These are phyloP conservation scores for Astyanax mexicanus DNA, from an alignment of 2,797 vertebrate species.

Conservation along the genomic window DNA sequence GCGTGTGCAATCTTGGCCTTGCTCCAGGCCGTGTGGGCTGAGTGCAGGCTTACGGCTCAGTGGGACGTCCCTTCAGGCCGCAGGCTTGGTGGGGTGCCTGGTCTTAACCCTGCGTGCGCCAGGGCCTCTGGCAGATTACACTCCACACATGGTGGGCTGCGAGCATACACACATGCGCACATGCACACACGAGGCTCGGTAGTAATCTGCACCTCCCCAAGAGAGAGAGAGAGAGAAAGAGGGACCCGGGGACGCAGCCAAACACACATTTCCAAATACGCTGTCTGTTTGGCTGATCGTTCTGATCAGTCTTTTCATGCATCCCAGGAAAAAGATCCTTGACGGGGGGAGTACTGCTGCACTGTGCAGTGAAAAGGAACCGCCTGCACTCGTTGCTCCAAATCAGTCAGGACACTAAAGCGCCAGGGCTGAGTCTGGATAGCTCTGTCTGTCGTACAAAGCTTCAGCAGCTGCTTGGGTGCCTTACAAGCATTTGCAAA, in stretches of 20 bases:
- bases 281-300: not conserved
- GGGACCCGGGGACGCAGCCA: not conserved
- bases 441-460: not conserved
- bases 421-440: not conserved
- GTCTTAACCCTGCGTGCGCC: conserved; percentile 77
- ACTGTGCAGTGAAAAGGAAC: not conserved
- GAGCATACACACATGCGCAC: conserved; percentile 5
- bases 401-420: not conserved
- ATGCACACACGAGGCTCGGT: conserved; percentile 21
- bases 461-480: not conserved
- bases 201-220: conserved; percentile 26
- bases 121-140: conserved; percentile 78
- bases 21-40: conserved; percentile 66
- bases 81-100: conserved; percentile 77
- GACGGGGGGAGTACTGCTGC: not conserved
- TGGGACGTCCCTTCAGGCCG: conserved; percentile 77
- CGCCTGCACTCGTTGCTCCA: not conserved
- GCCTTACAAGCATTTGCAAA: not conserved
- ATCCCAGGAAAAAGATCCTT: not conserved
- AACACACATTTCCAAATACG: conserved; percentile 9
- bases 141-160: conserved; percentile 72
- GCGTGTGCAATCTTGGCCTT: conserved; percentile 49
- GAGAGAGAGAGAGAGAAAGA: conserved; percentile 8
- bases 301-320: conserved; percentile 7
- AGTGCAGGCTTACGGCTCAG: conserved; percentile 74